Evolutionary conservation across 2,797 vertebrate genomes (phyloP), one percentile per base, ranked within the genome.

Genomic region (Liparis tanakae): DNA sequence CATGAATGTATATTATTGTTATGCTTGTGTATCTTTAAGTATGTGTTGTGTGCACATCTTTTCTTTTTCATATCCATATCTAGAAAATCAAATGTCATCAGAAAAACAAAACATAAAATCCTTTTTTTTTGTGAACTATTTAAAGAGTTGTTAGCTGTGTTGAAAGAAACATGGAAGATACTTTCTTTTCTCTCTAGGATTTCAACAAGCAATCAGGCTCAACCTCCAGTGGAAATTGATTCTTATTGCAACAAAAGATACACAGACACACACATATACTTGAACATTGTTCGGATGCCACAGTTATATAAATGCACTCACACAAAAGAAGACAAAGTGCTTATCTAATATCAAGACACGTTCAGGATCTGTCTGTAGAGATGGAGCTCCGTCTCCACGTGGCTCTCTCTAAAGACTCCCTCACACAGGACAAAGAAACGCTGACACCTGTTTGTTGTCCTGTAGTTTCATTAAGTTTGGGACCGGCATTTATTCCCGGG

Each of bases 311-410:
- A 33, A 69, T 43, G 30, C 25, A 22, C 36, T 62, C 46, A 61
- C 41, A 57, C 67, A 64, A 37, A 46, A 14, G 14, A 30, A 36
- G 10, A 69, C 44, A 67, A 3, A 58, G 3, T 33, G 73, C 71
- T 79, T 78, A 78, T 86, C 74, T 85, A 63, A 76, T 80, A 81
- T 81, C 58, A 77, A 55, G 67, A 78, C 79, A 79, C 79, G 83
- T 82, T 82, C 76, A 79, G 67, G 51, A 48, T 71, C 50, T 65
- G 67, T 74, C 57, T 63, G 37, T 72, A 34, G 53, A 64, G 55
- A 77, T 58, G 39, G 44, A 69, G 14, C 20, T 55, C 20, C 44
- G 46, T 55, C 48, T n/a, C 15, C 50, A 22, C 10, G 15, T 22
- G 50, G 20, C 15, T 51, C 48, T 50, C n/a, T 51, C 50, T 51